Percentiles rank a stretch among this genome's conserved stretches.
Conservation (phyloP, 2,797 vertebrate species). For the Percopsis omiscomaycus region DNA sequence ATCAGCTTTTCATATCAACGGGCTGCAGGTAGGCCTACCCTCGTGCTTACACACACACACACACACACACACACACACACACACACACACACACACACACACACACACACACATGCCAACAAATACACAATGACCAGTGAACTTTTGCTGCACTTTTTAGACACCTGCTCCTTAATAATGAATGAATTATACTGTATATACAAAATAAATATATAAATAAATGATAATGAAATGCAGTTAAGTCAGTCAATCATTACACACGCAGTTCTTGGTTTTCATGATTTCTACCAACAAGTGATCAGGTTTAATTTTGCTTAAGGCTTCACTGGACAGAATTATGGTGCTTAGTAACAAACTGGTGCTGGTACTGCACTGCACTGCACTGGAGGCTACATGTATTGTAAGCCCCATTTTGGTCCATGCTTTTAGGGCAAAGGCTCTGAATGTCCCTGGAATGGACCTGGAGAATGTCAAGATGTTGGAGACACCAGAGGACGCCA, state of each 20-base stretch:
- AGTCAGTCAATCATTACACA: not conserved
- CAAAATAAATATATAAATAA: too few species aligned
- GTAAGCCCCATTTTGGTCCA: conserved; percentile 8
- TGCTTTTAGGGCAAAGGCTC: conserved; percentile 71
- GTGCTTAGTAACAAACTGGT: not conserved
- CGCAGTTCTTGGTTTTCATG: not conserved
- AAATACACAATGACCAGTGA: not conserved
- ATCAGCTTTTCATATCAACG: conserved; percentile 83
- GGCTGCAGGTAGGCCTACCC: conserved; percentile 77
- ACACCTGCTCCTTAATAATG: not conserved
- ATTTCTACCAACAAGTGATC: not conserved
- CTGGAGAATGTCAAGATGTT: conserved; percentile 75
- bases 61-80: not conserved
- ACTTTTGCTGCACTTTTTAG: too few species aligned
- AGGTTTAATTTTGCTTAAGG: not conserved
- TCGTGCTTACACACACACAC: conserved; percentile 8
- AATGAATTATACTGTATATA: too few species aligned
- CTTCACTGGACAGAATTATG: conserved; percentile 4
- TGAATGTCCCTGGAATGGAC: conserved; percentile 75
- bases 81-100: not conserved
- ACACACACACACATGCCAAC: not conserved
- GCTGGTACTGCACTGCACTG: not conserved
- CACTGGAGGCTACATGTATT: not conserved
- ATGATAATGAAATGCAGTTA: not conserved
- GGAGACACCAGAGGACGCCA: conserved; percentile 81